phyloP scores from a whole-genome alignment of 2,113 vertebrate genomes.

The Xenopus tropicalis region UCB_Xtro_10.0 CM004443.2:48504501-48505000 shows the following conservation, averaged over 20 bases:
- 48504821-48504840: constrained; percentile 34
- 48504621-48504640: constrained; percentile 54
- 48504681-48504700: constrained; percentile 61
- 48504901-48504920: constrained; percentile 9
- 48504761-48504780: constrained; percentile 61
- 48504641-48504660: constrained; percentile 54
- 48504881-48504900: constrained; percentile 43
- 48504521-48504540: too few relatives aligned
- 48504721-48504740: constrained; percentile 73
- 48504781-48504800: constrained; percentile 61
- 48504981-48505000: too few relatives aligned
- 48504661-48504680: constrained; percentile 69
- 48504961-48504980: too few relatives aligned
- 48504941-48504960: neutral
- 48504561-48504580: constrained; percentile 15
- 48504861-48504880: constrained; percentile 9
- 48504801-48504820: constrained; percentile 52
- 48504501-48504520: too few relatives aligned
- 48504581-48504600: constrained; percentile 47
- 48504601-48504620: constrained; percentile 61
- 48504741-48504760: constrained; percentile 63
- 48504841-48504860: constrained; percentile 36
- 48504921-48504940: neutral
- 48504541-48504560: too few relatives aligned
- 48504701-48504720: constrained; percentile 63